Evolutionary conservation across 2,113 vertebrate genomes (phyloP).

Genomic region (Plecturocebus donacophilus): DNA sequence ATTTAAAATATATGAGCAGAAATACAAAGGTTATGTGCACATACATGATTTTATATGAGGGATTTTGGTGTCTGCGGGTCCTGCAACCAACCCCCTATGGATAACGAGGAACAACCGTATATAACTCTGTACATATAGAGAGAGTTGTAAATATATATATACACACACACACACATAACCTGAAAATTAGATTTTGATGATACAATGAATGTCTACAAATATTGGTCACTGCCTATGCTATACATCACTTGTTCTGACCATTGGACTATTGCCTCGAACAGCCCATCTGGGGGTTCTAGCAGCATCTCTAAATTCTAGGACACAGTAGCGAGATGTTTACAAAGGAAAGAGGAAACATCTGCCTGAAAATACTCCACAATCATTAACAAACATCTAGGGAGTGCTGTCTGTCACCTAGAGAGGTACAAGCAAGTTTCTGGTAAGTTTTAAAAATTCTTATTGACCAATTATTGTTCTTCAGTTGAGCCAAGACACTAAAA

Average conservation of each 20-base stretch:
- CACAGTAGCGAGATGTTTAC: not conserved
- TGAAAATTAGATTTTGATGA: not conserved
- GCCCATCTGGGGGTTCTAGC: no score
- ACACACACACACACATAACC: not conserved
- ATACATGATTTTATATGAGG: not conserved
- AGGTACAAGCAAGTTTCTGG: not conserved
- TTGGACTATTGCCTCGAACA: not conserved
- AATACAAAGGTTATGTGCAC: not conserved
- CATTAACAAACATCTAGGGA: not conserved
- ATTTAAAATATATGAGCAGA: not conserved
- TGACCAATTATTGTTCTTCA: not conserved
- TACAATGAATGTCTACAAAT: not conserved
- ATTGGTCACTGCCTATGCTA: not conserved
- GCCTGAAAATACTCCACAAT: not conserved
- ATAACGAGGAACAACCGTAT: not conserved
- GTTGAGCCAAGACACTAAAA: not conserved
- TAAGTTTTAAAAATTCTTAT: not conserved
- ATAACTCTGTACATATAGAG: not conserved
- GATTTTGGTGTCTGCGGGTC: not conserved
- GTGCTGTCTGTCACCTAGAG: not conserved
- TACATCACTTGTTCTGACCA: not conserved
- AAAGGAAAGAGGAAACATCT: not conserved
- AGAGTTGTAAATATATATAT: accelerated
- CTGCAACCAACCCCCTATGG: not conserved
- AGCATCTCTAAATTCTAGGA: not conserved